Evolutionary conservation across 2,888 invertebrate genomes (phyloP).

Genomic region (Drosophila prolongata): DNA sequence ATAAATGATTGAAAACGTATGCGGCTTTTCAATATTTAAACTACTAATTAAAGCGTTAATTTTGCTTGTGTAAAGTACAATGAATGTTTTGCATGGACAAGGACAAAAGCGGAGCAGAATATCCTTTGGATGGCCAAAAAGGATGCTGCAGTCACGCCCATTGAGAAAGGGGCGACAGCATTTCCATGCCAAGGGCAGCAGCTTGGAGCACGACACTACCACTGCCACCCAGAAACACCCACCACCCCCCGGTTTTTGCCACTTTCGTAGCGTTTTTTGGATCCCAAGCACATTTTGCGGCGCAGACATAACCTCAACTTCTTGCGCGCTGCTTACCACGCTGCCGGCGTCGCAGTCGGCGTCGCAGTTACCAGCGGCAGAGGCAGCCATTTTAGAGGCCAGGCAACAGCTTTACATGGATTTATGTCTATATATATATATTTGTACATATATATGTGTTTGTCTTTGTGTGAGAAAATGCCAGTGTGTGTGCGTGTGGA

Average conservation of each 20-base stretch:
- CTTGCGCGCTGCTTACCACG: conserved; percentile 79
- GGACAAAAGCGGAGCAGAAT: conserved; percentile 14
- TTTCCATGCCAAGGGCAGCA: conserved; percentile 69
- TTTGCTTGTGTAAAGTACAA: background rate
- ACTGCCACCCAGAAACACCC: background rate
- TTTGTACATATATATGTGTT: conserved; percentile 14
- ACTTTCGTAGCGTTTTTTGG: conserved; percentile 23
- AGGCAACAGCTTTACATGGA: conserved; percentile 74
- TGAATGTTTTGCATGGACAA: conserved; percentile 25
- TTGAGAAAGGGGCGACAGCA: conserved; percentile 37
- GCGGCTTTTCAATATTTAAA: no score
- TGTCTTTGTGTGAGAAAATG: conserved; percentile 3
- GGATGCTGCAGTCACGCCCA: conserved; percentile 48
- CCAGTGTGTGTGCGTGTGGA: conserved; percentile 5
- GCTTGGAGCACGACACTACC: background rate
- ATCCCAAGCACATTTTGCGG: conserved; percentile 74
- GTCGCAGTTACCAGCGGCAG: conserved; percentile 45
- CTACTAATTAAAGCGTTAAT: background rate
- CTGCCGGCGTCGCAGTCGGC: conserved; percentile 58
- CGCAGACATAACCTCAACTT: conserved; percentile 79
- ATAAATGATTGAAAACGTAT: no score
- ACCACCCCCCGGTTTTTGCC: background rate
- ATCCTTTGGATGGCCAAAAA: conserved; percentile 25
- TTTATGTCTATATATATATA: conserved; percentile 43
- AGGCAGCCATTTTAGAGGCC: conserved; percentile 75